Base-by-base conservation (phyloP, 2,113 vertebrate species). In the Rhizomys pruinosus region DNA sequence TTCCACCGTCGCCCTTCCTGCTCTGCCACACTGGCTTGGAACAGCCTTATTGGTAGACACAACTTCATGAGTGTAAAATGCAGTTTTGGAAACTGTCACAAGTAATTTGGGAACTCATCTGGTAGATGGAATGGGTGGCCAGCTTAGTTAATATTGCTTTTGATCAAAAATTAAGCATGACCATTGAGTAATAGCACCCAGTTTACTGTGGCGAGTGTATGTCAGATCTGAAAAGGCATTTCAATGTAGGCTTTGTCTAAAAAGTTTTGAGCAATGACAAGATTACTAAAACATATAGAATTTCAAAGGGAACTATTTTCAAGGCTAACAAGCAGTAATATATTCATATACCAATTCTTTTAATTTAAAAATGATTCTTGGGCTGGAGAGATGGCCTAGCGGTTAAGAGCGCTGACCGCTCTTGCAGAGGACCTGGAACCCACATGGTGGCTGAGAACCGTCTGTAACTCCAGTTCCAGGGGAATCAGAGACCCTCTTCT, bases 131-230 rank as follows among this genome's bases (percentile, higher is more conserved):
- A 89, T 86, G 88, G 88, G 47, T 94, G 85, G 86, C 77, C 59
- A 90, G 55, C 25, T 88, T 90, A 44, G 57, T 95, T 96, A 94
- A 93, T 79, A 79, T 4, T 74, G 20, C 80, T 93, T 96, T 94
- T 96, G 93, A 94, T 95, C 73, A 96, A 92, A 87, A 71, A 55
- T 68, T 29, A 80, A 82, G 42, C 52, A 39, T 94, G 94, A 25
- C 47, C 79, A 5, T 79, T 39, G 29, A 76, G 61, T 94, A 91
- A 69, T 47, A 69, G 47, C 66, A 72, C 55, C 52, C 61, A 55
- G 47, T 81, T 85, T 82, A 69, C 52, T 74, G n/a, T 73, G 82
- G 47, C 29, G 34, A 78, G 94, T 88, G 55, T 80, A 16, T 55
- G 37, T n/a, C 64, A 13, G 7, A 68, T 90, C 57, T 78, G 55